Conservation (phyloP, 1,140 invertebrate species). For the Drosophila watanabei region DNA sequence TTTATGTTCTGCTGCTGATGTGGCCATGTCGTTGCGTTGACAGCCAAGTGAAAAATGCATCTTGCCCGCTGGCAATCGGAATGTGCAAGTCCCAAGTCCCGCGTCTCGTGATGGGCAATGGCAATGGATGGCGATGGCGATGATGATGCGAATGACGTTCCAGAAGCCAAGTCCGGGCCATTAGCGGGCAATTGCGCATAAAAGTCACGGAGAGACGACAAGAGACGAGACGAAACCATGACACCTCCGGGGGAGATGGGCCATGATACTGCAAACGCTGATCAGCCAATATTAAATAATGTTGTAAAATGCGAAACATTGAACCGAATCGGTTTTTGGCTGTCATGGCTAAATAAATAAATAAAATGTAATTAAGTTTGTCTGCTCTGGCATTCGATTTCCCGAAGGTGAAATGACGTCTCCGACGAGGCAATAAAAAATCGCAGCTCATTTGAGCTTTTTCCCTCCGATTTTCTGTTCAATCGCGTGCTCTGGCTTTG, state of each 20-base stretch:
- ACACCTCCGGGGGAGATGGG: slow-evolving; percentile 19
- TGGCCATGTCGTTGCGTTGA: slow-evolving; percentile 51
- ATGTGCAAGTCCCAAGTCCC: slow-evolving; percentile 42
- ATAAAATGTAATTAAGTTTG: slow-evolving; percentile 79
- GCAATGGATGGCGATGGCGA: slow-evolving; percentile 34
- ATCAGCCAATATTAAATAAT: slow-evolving; percentile 83
- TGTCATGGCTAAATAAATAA: slow-evolving; percentile 75
- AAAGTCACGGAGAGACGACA: slow-evolving; percentile 64
- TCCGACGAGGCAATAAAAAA: slow-evolving; percentile 67
- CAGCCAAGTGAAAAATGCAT: slow-evolving; percentile 81
- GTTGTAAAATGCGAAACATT: slow-evolving; percentile 79
- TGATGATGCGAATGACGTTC: slow-evolving; percentile 72
- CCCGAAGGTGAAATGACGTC: slow-evolving; percentile 71
- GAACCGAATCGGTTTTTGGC: slow-evolving; percentile 64
- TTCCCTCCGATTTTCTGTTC: slow-evolving; percentile 65
- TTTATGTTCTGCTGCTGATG: slow-evolving; percentile 60
- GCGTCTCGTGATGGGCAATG: slow-evolving; percentile 39
- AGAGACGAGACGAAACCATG: slow-evolving; percentile 15
- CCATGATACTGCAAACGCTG: slow-evolving; percentile 8
- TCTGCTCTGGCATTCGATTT: slow-evolving; percentile 59
- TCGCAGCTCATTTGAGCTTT: slow-evolving; percentile 78
- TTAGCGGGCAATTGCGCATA: slow-evolving; percentile 80
- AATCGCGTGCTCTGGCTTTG: slow-evolving; percentile 66
- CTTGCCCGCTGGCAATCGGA: slow-evolving; percentile 67
- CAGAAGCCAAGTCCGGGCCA: slow-evolving; percentile 61